Base-by-base conservation (phyloP, 2,797 vertebrate species). In the Sebastes vulpes region DNA sequence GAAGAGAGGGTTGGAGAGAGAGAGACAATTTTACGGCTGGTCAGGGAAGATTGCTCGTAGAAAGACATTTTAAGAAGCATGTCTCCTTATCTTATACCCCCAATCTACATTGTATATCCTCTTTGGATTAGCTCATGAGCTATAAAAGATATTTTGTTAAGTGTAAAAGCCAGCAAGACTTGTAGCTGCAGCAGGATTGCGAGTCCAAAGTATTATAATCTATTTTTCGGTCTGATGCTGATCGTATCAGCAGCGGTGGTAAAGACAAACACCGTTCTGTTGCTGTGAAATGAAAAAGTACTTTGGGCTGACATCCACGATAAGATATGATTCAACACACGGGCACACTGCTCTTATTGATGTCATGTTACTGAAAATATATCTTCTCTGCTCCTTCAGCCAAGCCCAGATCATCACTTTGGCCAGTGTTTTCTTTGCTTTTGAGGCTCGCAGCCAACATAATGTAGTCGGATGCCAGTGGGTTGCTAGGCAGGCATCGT, bases 361-460 rank as follows among this genome's bases (percentile, higher is more conserved):
- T 88, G 87, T 91, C 74, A 92, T 88, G 85, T 87, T 89, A 66
- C 83, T 83, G 86, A 89, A 90, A 91, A 92, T 90, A 88, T 86
- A 88, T 94, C 77, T 88, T 60, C 64, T 76, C 68, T 57, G 63
- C 72, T 79, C 32, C 50, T 59, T 64, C 63, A 72, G 88, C 89
- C 89, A 84, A 84, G 75, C 65, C 23, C 9, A 16, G 77, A 89
- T 87, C 84, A 90, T 89, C 82, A 75, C 65, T 78, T 63, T 48
- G 77, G 85, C 85, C 83, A 85, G 75, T 77, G 82, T 89, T 92
- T 91, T 91, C 75, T 84, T 89, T 83, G 59, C 71, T 18, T 80
- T 80, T 89, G 66, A 80, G 84, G 86, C 86, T 71, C 0, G 5
- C 29, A 52, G 92, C 89, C 92, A 92, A 84, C 21, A 77, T 65